These are phyloP conservation scores for Nebria ingens DNA, from an alignment of 1,140 invertebrate genomes.

Conservation along the genomic window DNA sequence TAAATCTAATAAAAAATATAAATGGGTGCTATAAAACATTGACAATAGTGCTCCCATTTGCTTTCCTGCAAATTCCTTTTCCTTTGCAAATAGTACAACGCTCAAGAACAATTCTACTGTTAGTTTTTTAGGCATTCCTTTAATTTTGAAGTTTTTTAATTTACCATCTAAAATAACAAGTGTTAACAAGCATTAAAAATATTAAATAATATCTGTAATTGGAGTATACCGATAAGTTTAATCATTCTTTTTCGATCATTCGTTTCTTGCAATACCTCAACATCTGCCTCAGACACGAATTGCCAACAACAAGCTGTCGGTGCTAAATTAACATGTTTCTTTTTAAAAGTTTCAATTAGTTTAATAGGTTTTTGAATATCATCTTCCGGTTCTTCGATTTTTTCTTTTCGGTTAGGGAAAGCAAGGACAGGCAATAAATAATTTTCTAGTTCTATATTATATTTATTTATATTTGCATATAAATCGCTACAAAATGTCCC, in stretches of 20 bases:
- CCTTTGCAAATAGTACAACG: constrained; percentile 25
- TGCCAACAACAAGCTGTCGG: constrained; percentile 17
- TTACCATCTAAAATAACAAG: constrained; percentile 19
- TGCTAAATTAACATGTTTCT: constrained; percentile 1
- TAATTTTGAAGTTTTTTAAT: constrained; percentile 18
- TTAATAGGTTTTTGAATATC: background rate
- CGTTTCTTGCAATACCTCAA: constrained; percentile 18
- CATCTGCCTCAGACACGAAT: constrained; percentile 22
- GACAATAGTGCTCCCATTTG: constrained; percentile 26
- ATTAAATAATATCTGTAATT: no score
- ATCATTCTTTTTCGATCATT: constrained; percentile 13
- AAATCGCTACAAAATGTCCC: no score
- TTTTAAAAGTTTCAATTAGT: constrained; percentile 3
- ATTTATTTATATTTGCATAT: no score
- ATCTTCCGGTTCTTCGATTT: no score
- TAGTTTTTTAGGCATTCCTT: constrained; percentile 22
- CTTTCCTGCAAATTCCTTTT: constrained; percentile 17
- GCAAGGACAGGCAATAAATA: no score
- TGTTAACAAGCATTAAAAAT: no score
- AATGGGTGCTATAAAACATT: constrained; percentile 27
- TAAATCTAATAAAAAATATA: constrained; percentile 23
- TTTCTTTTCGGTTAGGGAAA: no score
- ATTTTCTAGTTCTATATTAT: no score
- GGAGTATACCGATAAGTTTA: constrained; percentile 21
- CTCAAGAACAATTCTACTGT: constrained; percentile 24